Conservation (phyloP, 1,140 invertebrate genomes). For the Rhagoletis zephyria region DNA sequence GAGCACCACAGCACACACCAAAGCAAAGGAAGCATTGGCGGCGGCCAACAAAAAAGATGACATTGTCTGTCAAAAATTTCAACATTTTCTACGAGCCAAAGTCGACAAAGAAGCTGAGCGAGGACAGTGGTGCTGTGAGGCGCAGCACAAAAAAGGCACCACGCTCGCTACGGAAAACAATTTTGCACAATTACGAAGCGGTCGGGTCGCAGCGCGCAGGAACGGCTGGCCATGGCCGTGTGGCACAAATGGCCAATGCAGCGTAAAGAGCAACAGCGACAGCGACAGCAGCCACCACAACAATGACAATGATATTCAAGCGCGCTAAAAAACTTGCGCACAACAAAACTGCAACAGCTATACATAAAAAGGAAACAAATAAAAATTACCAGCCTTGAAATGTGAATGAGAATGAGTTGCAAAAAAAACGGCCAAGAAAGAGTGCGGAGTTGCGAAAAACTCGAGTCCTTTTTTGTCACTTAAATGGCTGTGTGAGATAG, state of each 20-base stretch:
- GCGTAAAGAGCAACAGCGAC: background rate
- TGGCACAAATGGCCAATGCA: conserved; percentile 38
- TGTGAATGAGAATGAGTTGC: conserved; percentile 32
- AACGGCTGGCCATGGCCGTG: background rate
- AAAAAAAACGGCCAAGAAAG: background rate
- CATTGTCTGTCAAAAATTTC: conserved; percentile 58
- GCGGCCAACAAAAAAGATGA: conserved; percentile 55
- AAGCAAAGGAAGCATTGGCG: background rate
- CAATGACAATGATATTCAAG: conserved; percentile 44
- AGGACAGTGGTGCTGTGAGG: background rate
- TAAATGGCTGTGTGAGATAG: conserved; percentile 19
- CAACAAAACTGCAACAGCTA: background rate
- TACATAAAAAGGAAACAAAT: background rate
- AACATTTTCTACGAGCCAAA: conserved; percentile 57
- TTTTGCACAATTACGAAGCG: conserved; percentile 55
- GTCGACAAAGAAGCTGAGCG: conserved; percentile 7
- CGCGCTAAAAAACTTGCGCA: conserved; percentile 12
- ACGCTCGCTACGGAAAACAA: conserved; percentile 55
- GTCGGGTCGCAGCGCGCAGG: background rate
- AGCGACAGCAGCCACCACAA: background rate
- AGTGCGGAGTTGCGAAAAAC: background rate
- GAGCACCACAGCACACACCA: background rate
- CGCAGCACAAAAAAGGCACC: background rate
- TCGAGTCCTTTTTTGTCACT: conserved; percentile 20
- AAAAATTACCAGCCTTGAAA: conserved; percentile 35